Evolutionary conservation across 2,888 invertebrate species (phyloP).

Genomic region (Heliconius sara): DNA sequence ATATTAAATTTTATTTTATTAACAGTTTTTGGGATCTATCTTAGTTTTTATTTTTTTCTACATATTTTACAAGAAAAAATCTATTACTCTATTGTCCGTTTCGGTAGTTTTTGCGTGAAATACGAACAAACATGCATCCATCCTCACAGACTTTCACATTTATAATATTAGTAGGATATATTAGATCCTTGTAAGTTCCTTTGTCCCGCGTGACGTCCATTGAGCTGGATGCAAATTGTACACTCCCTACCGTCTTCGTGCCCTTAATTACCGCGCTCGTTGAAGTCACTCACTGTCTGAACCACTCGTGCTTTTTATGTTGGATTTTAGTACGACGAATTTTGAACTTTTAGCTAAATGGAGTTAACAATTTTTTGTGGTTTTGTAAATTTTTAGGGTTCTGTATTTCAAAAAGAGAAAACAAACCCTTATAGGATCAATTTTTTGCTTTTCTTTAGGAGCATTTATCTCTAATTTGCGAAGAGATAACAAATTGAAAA

Average conservation of each 20-base stretch:
- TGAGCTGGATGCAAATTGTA: constrained; percentile 50
- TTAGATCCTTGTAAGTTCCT: constrained; percentile 36
- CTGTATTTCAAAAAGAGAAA: no score
- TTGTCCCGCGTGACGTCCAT: constrained; percentile 45
- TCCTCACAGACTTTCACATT: no score
- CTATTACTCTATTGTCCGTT: no score
- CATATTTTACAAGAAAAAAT: no score
- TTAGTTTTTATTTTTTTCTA: no score
- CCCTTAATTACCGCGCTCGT: constrained; percentile 46
- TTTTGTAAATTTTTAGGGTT: neutral
- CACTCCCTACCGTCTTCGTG: constrained; percentile 44
- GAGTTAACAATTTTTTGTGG: neutral
- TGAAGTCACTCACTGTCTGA: constrained; percentile 45
- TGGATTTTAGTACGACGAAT: constrained; percentile 24
- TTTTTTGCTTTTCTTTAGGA: no score
- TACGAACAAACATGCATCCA: no score
- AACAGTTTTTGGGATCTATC: neutral
- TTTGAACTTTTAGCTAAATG: neutral
- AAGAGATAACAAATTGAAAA: no score
- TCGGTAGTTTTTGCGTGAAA: no score
- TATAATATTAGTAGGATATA: neutral
- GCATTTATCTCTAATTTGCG: no score
- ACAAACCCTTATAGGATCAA: no score
- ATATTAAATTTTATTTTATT: neutral
- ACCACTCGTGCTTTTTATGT: constrained; percentile 42